Evolutionary conservation across 2,888 invertebrate species (phyloP).

Genomic region (Sinhomidia bicolor): DNA sequence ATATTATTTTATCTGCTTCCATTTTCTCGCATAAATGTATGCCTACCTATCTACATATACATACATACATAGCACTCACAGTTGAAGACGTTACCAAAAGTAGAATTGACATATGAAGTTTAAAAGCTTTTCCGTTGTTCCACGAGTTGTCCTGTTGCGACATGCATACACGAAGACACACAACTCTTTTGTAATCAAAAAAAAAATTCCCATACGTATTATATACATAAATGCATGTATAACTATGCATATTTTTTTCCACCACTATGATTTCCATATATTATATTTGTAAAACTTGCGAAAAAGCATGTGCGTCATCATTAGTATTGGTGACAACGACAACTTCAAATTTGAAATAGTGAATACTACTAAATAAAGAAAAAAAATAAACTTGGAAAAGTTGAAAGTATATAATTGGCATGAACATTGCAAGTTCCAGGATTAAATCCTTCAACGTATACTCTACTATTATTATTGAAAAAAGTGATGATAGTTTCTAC

Average conservation of each 20-base stretch:
- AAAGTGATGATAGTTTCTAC: not conserved
- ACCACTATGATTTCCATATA: not conserved
- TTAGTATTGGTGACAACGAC: not conserved
- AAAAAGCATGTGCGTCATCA: constrained; percentile 5
- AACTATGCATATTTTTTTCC: not conserved
- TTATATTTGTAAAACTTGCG: not conserved
- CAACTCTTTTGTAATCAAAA: not conserved
- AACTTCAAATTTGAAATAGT: not conserved
- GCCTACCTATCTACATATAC: not conserved
- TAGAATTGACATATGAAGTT: constrained; percentile 57
- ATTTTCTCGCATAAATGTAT: not conserved
- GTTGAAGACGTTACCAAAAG: constrained; percentile 46
- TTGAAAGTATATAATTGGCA: not conserved
- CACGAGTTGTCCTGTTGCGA: not conserved
- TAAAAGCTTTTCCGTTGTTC: constrained; percentile 38
- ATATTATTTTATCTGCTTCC: not conserved
- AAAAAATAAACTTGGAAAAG: not conserved
- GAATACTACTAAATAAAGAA: too few species aligned
- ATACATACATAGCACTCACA: too few species aligned
- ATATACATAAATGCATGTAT: not conserved
- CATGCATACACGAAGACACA: not conserved
- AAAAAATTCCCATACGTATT: constrained; percentile 10
- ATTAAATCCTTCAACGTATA: not conserved
- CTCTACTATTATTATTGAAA: not conserved
- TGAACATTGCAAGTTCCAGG: not conserved